A percentile compares a stretch with the other conserved stretches of the same genome.
Conservation (phyloP, 2,113 vertebrate genomes). For the Gavia stellata region DNA sequence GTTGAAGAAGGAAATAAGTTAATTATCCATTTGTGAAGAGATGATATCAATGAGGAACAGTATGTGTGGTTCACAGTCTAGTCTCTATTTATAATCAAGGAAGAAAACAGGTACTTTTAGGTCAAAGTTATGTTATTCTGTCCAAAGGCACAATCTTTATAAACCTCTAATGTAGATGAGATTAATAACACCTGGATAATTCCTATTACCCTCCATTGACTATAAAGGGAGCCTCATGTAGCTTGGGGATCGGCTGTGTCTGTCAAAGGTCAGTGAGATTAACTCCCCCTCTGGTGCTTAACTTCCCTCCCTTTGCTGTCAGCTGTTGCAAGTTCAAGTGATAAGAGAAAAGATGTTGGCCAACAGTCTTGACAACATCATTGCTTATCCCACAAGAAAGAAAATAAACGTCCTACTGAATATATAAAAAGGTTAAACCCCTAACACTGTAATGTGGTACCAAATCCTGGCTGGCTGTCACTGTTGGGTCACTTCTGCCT, state of each 20-base stretch:
- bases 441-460: not conserved
- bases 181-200: not conserved
- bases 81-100: not conserved
- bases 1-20: not conserved
- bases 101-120: not conserved
- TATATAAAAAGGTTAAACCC: not conserved
- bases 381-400: not conserved
- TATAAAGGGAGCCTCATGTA: not conserved
- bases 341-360: not conserved
- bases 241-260: not conserved
- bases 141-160: not conserved
- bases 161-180: not conserved
- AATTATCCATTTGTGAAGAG: not conserved
- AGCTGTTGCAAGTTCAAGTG: not conserved
- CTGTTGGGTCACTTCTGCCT: not conserved
- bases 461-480: not conserved
- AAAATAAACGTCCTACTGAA: not conserved
- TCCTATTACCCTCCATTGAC: not conserved
- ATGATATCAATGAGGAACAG: not conserved
- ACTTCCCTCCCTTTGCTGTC: not conserved
- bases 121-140: not conserved
- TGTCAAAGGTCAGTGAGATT: not conserved
- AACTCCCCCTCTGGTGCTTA: not conserved
- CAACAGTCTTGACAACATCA: not conserved
- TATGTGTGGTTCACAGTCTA: not conserved